These are phyloP conservation scores for Bombylius major DNA, from an alignment of 2,888 invertebrate species.

Conservation along the genomic window DNA sequence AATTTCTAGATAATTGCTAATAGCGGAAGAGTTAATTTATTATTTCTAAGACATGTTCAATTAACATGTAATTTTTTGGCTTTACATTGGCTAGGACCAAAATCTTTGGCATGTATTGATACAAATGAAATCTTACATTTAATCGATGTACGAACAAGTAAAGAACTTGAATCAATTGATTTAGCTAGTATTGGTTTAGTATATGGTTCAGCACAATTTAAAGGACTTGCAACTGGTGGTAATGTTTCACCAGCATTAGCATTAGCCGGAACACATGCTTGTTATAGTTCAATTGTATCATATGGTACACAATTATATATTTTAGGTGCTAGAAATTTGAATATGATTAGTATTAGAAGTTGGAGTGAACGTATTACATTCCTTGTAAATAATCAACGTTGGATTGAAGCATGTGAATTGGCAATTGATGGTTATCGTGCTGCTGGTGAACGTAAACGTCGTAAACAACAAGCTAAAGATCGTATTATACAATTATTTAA, in stretches of 20 bases:
- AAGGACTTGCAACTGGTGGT: constrained; percentile 90
- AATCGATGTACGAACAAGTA: constrained; percentile 77
- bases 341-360: constrained; percentile 46
- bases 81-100: constrained; percentile 68
- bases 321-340: constrained; percentile 51
- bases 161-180: constrained; percentile 73
- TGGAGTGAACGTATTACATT: constrained; percentile 56
- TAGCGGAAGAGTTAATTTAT: constrained; percentile 40
- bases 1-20: neutral
- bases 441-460: constrained; percentile 32
- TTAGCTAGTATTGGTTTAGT: constrained; percentile 68
- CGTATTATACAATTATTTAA: constrained; percentile 37
- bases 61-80: constrained; percentile 60
- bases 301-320: constrained; percentile 55
- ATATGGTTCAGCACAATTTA: constrained; percentile 71
- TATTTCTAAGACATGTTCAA: constrained; percentile 57
- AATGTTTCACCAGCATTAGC: constrained; percentile 62
- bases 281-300: constrained; percentile 57
- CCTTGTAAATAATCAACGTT: constrained; percentile 44
- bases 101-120: constrained; percentile 76
- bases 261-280: constrained; percentile 47
- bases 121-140: constrained; percentile 70
- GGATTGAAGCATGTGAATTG: constrained; percentile 44
- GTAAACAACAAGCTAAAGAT: constrained; percentile 35
- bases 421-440: constrained; percentile 39